These are phyloP conservation scores for Anguilla anguilla DNA, from an alignment of 2,797 vertebrate species.

Conservation along the genomic window DNA sequence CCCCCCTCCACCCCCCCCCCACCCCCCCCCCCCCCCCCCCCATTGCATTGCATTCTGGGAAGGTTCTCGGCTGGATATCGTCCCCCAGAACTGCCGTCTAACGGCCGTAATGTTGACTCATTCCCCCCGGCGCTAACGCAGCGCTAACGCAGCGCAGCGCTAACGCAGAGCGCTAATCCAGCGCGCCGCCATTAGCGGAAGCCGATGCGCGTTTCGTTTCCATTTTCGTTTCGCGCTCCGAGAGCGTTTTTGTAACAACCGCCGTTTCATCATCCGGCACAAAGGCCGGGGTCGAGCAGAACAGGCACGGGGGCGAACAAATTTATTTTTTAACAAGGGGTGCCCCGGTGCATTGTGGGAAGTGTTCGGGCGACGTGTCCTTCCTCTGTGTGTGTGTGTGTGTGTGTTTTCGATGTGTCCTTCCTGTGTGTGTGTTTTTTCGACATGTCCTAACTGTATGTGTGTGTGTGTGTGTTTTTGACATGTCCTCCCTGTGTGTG, in stretches of 20 bases:
- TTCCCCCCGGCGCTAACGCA: background rate
- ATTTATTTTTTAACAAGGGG: no score
- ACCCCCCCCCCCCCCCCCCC: constrained; percentile 9
- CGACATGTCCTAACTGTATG: no score
- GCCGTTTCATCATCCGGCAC: background rate
- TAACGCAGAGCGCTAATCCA: constrained; percentile 1
- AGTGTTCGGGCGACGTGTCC: background rate
- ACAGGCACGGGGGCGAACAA: background rate
- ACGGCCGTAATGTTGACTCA: no score
- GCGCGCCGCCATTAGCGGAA: background rate
- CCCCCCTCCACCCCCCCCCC: background rate
- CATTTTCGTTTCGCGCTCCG: no score
- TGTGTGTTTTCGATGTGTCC: no score
- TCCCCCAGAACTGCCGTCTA: no score
- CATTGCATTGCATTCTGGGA: background rate
- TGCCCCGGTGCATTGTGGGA: no score
- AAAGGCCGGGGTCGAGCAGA: background rate
- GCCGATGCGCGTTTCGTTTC: background rate
- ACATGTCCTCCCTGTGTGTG: no score
- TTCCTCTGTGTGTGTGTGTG: background rate
- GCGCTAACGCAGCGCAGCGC: background rate
- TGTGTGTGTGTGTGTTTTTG: no score
- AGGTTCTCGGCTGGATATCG: no score
- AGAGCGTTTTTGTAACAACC: background rate
- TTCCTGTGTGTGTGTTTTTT: no score